Conservation (phyloP, 1,140 invertebrate species). For the Formica selysi region DNA sequence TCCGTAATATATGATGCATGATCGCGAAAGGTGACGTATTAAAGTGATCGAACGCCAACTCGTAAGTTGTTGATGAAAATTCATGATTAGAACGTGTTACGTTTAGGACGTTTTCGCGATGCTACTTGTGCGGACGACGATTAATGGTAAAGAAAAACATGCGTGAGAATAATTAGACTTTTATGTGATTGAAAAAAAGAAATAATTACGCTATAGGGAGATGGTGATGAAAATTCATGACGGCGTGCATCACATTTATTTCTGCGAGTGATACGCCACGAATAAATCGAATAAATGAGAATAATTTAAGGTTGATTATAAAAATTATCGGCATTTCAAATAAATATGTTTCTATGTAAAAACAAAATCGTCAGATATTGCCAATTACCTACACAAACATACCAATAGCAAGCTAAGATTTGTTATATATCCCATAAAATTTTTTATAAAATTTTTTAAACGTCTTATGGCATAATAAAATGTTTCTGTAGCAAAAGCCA, state of each 20-base stretch:
- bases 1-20: slow-evolving; percentile 35
- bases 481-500: background rate
- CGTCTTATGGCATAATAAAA: background rate
- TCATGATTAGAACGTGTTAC: background rate
- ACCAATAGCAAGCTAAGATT: background rate
- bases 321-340: background rate
- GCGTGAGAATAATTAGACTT: slow-evolving; percentile 29
- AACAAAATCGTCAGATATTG: background rate
- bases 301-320: background rate
- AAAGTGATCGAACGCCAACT: slow-evolving; percentile 33
- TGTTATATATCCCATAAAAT: slow-evolving; percentile 5
- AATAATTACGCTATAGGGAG: background rate
- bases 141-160: slow-evolving; percentile 1
- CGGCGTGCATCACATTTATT: background rate
- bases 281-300: slow-evolving; percentile 18
- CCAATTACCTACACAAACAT: slow-evolving; percentile 1
- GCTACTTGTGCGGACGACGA: background rate
- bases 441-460: background rate
- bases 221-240: slow-evolving; percentile 35
- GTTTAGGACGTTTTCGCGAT: background rate
- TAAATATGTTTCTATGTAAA: background rate
- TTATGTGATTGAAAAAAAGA: slow-evolving; percentile 6
- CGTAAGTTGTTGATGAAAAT: slow-evolving; percentile 15
- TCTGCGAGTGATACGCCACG: background rate
- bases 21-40: slow-evolving; percentile 38